Evolutionary conservation across 2,113 vertebrate genomes (phyloP), one percentile per base, ranked within the genome.

Genomic region (Morone chrysops): DNA sequence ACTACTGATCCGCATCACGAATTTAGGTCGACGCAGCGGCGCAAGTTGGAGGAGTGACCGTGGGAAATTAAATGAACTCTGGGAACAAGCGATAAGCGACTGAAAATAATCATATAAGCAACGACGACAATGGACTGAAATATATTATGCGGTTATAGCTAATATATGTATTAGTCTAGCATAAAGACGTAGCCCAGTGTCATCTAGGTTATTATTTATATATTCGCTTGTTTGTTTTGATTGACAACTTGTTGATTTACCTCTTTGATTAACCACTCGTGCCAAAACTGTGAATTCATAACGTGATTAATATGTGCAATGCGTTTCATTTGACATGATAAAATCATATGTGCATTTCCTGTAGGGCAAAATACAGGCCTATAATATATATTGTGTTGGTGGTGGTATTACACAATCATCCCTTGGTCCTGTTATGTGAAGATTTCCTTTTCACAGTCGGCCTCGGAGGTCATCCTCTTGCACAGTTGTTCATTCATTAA

Each of bases 21-120:
- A 71, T 75, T 63, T 71, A 71, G 72, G 72, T 80, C 72, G 71
- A 53, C 25, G 57, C 25, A 43, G 20, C 22, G 18, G 47, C 48
- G 16, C 6, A 70, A 84, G 82, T 84, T 79, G 7, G 1, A 25
- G 50, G 65, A 66, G 36, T 75, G 22, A 63, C 11, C 18, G 10
- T 65, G 63, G 31, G 22, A 76, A 84, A 20, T 31, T 18, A 0
- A 48, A 45, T 53, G 0, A 38, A 20, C 18, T 25, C 16, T 4
- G 3, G 1, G 43, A 70, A 20, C 10, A 78, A 53, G 1, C 3
- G 4, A 16, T 16, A 18, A 31, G 2, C 1, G 2, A 20, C 14
- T 13, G 38, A 31, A 22, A 63, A 63, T 14, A 20, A 25, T 8
- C 1, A 40, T 13, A 12, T 51, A 16, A 62, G 9, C 1, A 47